Base-by-base conservation (phyloP, 2,888 invertebrate species). In the Watsonalla cultraria region DNA sequence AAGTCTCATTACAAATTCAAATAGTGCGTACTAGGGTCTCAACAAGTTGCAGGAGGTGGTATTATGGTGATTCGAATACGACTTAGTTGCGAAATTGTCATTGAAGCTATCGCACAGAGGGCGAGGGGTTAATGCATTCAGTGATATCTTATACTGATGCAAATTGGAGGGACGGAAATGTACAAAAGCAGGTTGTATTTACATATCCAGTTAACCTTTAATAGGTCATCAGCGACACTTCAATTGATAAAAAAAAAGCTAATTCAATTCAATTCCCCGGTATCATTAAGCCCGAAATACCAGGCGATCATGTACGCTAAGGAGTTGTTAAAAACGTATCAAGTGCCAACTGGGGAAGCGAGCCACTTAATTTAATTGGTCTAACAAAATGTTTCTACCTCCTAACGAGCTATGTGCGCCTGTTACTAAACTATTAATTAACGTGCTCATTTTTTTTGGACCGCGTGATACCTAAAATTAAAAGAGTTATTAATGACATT, bases 291-390 rank as follows among this genome's bases (percentile, higher is more conserved):
- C 58, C 52, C 50, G 24, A 57, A 65, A 68, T 71, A 77, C 70
- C 68, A 74, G 71, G 74, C 62, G 55, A 68, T 74, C 65, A 79
- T 69, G 58, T 52, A 63, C 61, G 66, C 52, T 52, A 66, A 66
- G 56, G 66, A 68, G 73, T 64, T 76, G 76, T 82, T 82, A 82
- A 81, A 82, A 83, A 76, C 74, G 65, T 76, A 82, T 83, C 77
- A 82, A 66, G 65, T 35, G 60, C 57, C 60, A 58, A 59, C 60
- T 60, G 50, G 47, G 54, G 57, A 54, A 52, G 55, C 42, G 42
- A 52, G 57, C 66, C 70, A 76, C 69, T 76, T 66, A 68, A 56
- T 63, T 56, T 74, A 74, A 77, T 74, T 60, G 63, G 56, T 59
- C 64, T 65, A 60, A 55, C 56, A 59, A 57, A 66, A 67, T 66